Conservation (phyloP, 2,888 invertebrate species). For the Philereme vetulata region DNA sequence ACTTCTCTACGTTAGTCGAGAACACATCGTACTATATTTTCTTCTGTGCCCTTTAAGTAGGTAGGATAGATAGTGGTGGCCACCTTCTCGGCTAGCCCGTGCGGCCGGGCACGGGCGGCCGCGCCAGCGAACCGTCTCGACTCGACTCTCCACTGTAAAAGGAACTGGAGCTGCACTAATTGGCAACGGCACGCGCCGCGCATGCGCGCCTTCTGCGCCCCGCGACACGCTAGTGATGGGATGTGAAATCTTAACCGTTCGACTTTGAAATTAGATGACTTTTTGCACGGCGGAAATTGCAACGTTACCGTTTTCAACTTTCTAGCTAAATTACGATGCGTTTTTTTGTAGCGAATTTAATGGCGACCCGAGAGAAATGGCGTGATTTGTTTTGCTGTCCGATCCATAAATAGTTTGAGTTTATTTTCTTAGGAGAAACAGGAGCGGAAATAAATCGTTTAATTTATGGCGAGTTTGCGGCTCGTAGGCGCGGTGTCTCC, state of each 20-base stretch:
- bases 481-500: conserved; percentile 42
- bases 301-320: conserved; percentile 64
- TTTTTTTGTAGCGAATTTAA: conserved; percentile 25
- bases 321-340: conserved; percentile 54
- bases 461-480: conserved; percentile 59
- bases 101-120: conserved; percentile 1
- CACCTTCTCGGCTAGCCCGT: conserved; percentile 44
- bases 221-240: conserved; percentile 76
- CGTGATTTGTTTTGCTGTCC: conserved; percentile 51
- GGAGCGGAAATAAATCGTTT: conserved; percentile 69
- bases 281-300: conserved; percentile 70
- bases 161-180: conserved; percentile 83
- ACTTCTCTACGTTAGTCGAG: neutral
- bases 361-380: conserved; percentile 40
- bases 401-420: neutral
- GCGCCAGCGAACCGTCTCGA: conserved; percentile 70
- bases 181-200: conserved; percentile 80
- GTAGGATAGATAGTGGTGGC: conserved; percentile 48
- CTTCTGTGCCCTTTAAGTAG: neutral
- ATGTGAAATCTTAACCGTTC: conserved; percentile 78
- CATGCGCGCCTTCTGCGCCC: conserved; percentile 52
- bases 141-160: conserved; percentile 71
- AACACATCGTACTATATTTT: neutral
- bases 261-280: conserved; percentile 70
- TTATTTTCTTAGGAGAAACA: conserved; percentile 56